Percentiles rank a stretch among this genome's conserved stretches.
Conservation (phyloP, 2,797 vertebrate species). For the Meriones psammophilus region DNA sequence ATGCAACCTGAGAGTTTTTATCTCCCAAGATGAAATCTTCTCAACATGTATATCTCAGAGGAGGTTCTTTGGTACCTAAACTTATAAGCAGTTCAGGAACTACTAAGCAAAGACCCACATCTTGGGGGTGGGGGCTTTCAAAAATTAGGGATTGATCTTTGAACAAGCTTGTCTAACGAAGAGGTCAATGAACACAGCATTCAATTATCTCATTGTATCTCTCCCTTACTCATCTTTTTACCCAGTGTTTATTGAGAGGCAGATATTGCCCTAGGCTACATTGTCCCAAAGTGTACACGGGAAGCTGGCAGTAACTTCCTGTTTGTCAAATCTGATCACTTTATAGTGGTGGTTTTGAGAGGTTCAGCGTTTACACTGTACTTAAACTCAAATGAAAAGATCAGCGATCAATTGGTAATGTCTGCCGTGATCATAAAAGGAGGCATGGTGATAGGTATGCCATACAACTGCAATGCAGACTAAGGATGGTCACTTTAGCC, state of each 20-base stretch:
- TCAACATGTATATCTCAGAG: constrained; percentile 27
- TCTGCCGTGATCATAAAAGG: background rate
- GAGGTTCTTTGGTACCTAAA: constrained; percentile 20
- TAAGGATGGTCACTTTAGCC: background rate
- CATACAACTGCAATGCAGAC: background rate
- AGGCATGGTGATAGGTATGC: background rate
- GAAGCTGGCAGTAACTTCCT: constrained; percentile 22
- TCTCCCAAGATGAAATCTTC: constrained; percentile 58
- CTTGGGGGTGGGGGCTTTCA: background rate
- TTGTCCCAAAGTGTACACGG: constrained; percentile 40
- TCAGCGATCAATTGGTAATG: constrained; percentile 62
- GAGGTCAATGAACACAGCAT: background rate
- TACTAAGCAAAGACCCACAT: background rate
- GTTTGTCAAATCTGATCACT: constrained; percentile 21
- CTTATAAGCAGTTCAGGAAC: background rate
- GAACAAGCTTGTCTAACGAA: background rate
- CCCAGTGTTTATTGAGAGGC: constrained; percentile 34
- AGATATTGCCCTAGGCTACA: constrained; percentile 39
- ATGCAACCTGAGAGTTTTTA: background rate
- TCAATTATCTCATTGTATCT: background rate
- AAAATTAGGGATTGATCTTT: background rate
- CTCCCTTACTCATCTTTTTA: background rate
- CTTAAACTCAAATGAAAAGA: constrained; percentile 67
- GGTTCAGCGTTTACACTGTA: background rate
- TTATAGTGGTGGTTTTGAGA: background rate